Percentiles rank a stretch among this genome's conserved stretches.
phyloP scores from a whole-genome alignment of 1,140 invertebrate species.

The Dermatophagoides farinae region DNA sequence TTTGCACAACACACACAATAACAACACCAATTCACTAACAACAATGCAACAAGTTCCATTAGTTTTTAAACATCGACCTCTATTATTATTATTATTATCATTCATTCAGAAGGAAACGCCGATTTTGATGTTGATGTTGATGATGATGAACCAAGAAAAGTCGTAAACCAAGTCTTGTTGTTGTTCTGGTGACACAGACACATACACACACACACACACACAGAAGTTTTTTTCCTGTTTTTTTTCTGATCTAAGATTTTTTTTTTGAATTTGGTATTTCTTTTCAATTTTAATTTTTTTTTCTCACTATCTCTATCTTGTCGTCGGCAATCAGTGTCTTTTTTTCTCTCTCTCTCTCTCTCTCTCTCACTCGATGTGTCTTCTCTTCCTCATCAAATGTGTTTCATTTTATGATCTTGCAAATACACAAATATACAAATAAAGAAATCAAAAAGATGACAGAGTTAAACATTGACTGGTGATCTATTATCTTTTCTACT shows the following conservation, averaged over 20 bases:
- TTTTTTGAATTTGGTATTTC: not conserved
- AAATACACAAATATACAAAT: too few relatives aligned
- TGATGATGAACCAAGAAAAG: not conserved
- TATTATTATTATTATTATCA: too few relatives aligned
- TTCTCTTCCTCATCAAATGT: not conserved
- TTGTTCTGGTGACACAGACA: not conserved
- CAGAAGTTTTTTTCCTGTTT: not conserved
- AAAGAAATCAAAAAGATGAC: too few relatives aligned
- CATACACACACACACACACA: not conserved
- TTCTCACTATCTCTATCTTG: not conserved
- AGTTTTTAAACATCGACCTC: too few relatives aligned
- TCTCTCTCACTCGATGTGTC: not conserved
- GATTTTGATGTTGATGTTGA: too few relatives aligned
- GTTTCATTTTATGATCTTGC: too few relatives aligned
- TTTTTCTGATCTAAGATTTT: not conserved
- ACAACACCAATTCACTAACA: too few relatives aligned
- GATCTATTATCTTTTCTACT: not conserved
- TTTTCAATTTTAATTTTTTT: not conserved
- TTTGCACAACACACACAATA: too few relatives aligned
- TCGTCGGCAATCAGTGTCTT: not conserved
- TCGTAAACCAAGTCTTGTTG: not conserved
- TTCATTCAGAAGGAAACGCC: too few relatives aligned
- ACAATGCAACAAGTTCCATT: too few relatives aligned
- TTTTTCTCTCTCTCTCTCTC: not conserved
- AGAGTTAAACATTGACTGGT: too few relatives aligned